These are phyloP conservation scores for Octodon degus DNA, from an alignment of 2,113 vertebrate genomes.

Conservation along the genomic window DNA sequence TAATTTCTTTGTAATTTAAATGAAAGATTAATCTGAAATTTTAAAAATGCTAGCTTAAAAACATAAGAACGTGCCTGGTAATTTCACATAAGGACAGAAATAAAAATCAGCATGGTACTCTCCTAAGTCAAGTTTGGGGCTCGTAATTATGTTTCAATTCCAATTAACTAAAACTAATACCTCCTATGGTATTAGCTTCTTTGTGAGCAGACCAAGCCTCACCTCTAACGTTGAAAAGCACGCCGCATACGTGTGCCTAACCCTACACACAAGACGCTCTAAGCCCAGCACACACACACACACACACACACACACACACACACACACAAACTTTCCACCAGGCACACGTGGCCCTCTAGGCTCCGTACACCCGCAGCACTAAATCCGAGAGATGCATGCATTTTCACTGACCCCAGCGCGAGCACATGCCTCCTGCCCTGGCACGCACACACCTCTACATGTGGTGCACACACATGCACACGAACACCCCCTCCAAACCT, in stretches of 20 bases:
- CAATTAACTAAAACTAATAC: neutral
- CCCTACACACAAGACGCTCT: no score
- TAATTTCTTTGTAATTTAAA: neutral
- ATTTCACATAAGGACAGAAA: neutral
- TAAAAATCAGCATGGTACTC: neutral
- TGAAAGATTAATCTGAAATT: neutral
- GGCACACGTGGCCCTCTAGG: neutral
- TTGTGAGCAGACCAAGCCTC: neutral
- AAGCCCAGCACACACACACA: neutral
- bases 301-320: neutral
- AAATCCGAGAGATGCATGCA: neutral
- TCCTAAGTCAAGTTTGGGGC: neutral
- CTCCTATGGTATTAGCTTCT: neutral
- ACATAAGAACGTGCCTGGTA: neutral
- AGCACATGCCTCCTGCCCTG: neutral
- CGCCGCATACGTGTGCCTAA: neutral
- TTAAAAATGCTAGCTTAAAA: neutral
- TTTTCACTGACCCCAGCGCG: neutral
- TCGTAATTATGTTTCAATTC: neutral
- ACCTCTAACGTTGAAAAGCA: neutral
- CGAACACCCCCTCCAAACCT: neutral
- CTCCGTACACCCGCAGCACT: no score
- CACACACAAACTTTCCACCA: no score
- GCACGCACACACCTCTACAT: neutral
- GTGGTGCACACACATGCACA: neutral